Base-by-base conservation (phyloP, 2,113 vertebrate genomes). In the Morone saxatilis region DNA sequence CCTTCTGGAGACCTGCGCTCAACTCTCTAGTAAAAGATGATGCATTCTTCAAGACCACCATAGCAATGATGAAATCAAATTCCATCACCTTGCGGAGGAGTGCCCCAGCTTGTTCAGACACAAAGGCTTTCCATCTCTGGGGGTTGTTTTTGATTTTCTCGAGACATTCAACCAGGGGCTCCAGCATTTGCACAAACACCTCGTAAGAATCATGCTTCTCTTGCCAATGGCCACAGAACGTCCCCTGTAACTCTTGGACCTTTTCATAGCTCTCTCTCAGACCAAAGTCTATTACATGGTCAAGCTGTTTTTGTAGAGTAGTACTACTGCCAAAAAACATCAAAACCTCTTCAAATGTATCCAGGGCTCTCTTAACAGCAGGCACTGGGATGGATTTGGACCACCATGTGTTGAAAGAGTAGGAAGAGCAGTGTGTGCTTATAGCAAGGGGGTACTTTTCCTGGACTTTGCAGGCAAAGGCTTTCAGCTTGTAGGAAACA, bases 351-450 rank as follows among this genome's bases (percentile, higher is more conserved):
- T 98, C 97, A 10, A 98, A 96, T 0, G 95, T 96, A 67, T 97
- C 97, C 17, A 99, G 84, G 0, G 96, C 96, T 87, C 96, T 89
- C 47, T 96, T 96, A 48, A 99, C 92, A 16, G 96, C 94, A 22
- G 94, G 80, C n/a, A 98, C 96, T 1, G 98, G 98, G 71, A 97
- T 94, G 0, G 97, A 97, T 89, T 97, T 98, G 10, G 97, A 97
- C 93, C 98, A 94, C 98, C 97, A 99, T 0, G 96, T 93, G 56
- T 99, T 99, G 92, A 99, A 97, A 86, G 98, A 97, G 89, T 98
- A 99, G 3, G 96, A 96, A 59, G 98, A 98, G 82, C 97, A 97
- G 60, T 97, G 95, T 0, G 98, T 98, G 82, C 96, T 98, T 81
- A 99, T 95, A 19, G 98, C 97, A 53, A 98, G 97, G 0, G 98